phyloP scores from a whole-genome alignment of 2,113 vertebrate species.

The Opisthocomus hoazin region DNA sequence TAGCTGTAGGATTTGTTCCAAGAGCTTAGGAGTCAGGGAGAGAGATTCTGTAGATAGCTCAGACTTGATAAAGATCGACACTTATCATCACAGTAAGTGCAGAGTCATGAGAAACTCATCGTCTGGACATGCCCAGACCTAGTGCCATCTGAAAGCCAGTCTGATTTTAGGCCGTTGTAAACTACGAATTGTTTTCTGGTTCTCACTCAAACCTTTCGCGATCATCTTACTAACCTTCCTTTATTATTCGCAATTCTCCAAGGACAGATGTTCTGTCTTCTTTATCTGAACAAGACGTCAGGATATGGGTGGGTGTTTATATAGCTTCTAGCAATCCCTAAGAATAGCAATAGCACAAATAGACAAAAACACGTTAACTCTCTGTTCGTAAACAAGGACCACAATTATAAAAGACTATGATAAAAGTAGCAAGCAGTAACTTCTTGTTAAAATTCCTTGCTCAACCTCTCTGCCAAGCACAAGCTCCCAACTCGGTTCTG shows the following conservation, averaged over 20 bases:
- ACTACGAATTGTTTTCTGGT: not conserved
- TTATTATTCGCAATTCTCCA: fast-evolving
- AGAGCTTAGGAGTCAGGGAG: not conserved
- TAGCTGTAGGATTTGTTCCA: not conserved
- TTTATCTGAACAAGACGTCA: not conserved
- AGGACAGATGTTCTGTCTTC: not conserved
- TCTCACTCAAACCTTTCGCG: not conserved
- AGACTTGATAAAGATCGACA: not conserved
- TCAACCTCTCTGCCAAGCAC: not conserved
- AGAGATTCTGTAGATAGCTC: not conserved
- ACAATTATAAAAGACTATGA: not conserved
- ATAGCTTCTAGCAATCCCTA: not conserved
- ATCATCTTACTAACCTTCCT: not conserved
- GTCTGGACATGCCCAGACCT: not conserved
- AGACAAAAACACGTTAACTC: not conserved
- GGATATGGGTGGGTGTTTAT: not conserved
- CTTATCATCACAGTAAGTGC: not conserved
- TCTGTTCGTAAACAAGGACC: not conserved
- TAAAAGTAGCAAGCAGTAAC: not conserved
- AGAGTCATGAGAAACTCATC: conserved; percentile 2
- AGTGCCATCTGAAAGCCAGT: not conserved
- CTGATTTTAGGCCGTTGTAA: not conserved
- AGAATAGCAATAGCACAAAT: not conserved
- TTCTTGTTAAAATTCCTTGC: not conserved
- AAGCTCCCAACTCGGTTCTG: not conserved